Evolutionary conservation across 2,113 vertebrate genomes (phyloP).

Genomic region (Rhipidura dahli): DNA sequence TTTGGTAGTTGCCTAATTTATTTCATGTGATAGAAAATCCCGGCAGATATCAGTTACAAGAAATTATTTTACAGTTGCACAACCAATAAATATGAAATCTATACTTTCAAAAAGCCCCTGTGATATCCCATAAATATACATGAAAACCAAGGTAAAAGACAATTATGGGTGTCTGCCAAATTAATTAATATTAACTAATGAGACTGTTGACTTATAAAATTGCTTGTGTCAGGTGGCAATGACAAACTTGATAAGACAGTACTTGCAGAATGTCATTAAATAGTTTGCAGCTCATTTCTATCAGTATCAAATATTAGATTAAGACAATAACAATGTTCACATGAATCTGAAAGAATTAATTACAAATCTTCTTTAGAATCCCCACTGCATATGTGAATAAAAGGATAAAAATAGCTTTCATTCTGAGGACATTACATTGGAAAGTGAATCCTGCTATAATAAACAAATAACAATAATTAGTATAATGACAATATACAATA

Average conservation of each 20-base stretch:
- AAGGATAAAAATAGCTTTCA: not conserved
- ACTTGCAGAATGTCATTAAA: not conserved
- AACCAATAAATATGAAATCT: not conserved
- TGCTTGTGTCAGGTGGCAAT: not conserved
- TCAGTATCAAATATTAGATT: not conserved
- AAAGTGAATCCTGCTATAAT: not conserved
- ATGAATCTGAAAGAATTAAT: not conserved
- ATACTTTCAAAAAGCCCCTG: not conserved
- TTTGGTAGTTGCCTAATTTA: not conserved
- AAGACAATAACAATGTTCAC: not conserved
- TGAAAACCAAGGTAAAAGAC: not conserved
- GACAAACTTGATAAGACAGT: not conserved
- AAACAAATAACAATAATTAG: not conserved
- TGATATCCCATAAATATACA: not conserved
- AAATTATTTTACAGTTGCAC: not conserved
- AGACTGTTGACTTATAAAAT: slow-evolving; percentile 18
- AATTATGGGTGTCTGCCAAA: not conserved
- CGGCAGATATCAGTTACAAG: not conserved
- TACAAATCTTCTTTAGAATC: not conserved
- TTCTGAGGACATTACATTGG: not conserved
- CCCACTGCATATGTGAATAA: not conserved
- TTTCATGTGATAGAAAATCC: not conserved
- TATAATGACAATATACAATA: not conserved
- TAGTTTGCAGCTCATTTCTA: not conserved
- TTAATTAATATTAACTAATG: slow-evolving; percentile 26